Base-by-base conservation (phyloP, 2,113 vertebrate genomes). In the Pygoscelis antarcticus region DNA sequence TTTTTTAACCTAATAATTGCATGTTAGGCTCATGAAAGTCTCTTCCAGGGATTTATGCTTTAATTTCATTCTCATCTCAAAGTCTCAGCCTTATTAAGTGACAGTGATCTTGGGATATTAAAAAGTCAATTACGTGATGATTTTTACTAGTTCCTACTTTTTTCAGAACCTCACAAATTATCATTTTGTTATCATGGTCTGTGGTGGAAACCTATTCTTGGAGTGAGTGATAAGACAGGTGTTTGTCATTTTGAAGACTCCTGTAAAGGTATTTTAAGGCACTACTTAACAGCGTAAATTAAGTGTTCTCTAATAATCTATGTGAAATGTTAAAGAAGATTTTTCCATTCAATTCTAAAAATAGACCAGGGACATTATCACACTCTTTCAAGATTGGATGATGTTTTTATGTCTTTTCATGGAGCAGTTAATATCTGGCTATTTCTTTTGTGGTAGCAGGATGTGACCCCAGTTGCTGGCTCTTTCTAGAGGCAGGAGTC, bases 221-320 rank as follows among this genome's bases (percentile, higher is more conserved):
- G 91, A 72, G 21, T 51, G 92, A 97, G 92, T 23, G 64, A 78
- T 93, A 81, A 95, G 93, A 96, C 97, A 97, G 95, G 83, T 97
- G 92, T 97, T 97, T 97, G 79, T 94, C 90, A 96, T 90, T 96
- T 95, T 95, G 96, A 95, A 86, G 82, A 91, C 66, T 95, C 77
- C 46, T n/a, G 77, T 90, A 88, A 84, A 97, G 75, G 80, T 83
- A 79, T 89, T 90, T 86, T 89, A 79, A 91, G 40, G 83, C 68
- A 89, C 21, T 32, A 52, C 19, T 96, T 90, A 94, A 93, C 75
- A 95, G 75, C 54, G 83, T 82, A 90, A 81, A 93, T 94, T 77
- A 84, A 90, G 42, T 78, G 36, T 88, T 87, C 88, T 46, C 71
- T 87, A 82, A 87, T 91, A 96, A 93, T 60, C 68, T 81, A 9